Percentiles rank a stretch among this genome's conserved stretches.
These are phyloP conservation scores for Gallirallus australis DNA, from an alignment of 2,797 vertebrate species.

Conservation along the genomic window DNA sequence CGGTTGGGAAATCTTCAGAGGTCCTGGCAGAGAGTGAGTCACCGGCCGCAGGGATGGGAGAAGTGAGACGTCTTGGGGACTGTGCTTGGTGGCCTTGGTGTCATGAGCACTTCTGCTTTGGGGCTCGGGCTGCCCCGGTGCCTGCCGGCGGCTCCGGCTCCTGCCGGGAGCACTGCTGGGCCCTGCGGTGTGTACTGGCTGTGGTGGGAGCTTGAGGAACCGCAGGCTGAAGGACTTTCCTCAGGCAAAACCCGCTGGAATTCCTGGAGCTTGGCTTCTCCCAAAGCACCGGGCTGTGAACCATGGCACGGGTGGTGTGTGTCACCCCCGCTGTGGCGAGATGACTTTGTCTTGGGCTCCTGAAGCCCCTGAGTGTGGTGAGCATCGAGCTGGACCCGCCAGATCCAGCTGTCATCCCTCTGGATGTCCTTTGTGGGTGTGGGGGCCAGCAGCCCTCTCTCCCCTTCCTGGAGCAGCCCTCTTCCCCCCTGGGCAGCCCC, in stretches of 20 bases:
- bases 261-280: not conserved
- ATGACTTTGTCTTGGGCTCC: too few relatives aligned
- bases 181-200: not conserved
- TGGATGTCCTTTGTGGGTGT: too few relatives aligned
- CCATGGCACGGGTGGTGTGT: not conserved
- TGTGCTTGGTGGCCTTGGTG: not conserved
- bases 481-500: too few relatives aligned
- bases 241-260: not conserved
- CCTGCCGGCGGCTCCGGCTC: not conserved
- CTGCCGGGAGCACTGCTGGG: not conserved
- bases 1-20: not conserved
- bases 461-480: too few relatives aligned
- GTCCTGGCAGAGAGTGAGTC: not conserved
- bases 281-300: not conserved
- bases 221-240: not conserved
- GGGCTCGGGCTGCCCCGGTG: too few relatives aligned
- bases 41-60: not conserved
- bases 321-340: too few relatives aligned
- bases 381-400: too few relatives aligned
- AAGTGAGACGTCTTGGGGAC: not conserved
- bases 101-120: not conserved
- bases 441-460: too few relatives aligned
- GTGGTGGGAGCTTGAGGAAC: not conserved
- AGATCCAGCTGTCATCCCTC: not conserved
- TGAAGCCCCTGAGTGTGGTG: too few relatives aligned